Evolutionary conservation across 1,140 invertebrate species (phyloP), one percentile per base, ranked within the genome.

Genomic region (Thalassaphorura encarpata): DNA sequence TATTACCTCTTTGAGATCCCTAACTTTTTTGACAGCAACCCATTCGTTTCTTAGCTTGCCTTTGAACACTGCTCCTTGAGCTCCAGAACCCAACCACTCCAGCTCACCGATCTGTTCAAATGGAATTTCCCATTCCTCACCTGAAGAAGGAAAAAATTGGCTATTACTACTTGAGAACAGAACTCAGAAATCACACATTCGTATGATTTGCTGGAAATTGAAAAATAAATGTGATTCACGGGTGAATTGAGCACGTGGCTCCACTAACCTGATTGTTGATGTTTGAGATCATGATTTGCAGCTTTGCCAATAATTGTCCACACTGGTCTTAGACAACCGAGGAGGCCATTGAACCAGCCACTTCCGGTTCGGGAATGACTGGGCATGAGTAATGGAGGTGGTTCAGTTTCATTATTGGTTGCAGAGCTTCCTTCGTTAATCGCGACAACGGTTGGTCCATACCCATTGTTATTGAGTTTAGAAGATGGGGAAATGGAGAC

Each of bases 11-110:
- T 86, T 85, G 62, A 88, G 81, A 66, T 97, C 89, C 53, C 83
- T 77, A 6, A 98, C 88, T 73, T 97, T 97, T 72, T 99, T 99
- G 2, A 98, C 91, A 19, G 95, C 95, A 3, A 99, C 90, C 67
- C 81, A 80, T 71, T 87, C 83, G 58, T 83, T 85, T 59, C 82
- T 81, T 4, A 93, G 74, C 66, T 81, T 85, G 0, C 93, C 94
- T 45, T 85, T 83, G 70, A 96, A 98, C 1, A 98, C 95, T 0
- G 89, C 88, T 18, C 95, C 95, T 71, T 98, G 94, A 18, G 93
- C 92, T 23, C 95, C 95, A 58, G 88, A 89, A 3, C 94, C 94
- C 1, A 98, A 71, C 84, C 91, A 97, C 60, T 89, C 80, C 15
- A 97, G 74, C 63, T 97, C 86, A 43, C 84, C 86, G 52, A 98